phyloP scores from a whole-genome alignment of 2,113 vertebrate genomes.

The Turnix velox region DNA sequence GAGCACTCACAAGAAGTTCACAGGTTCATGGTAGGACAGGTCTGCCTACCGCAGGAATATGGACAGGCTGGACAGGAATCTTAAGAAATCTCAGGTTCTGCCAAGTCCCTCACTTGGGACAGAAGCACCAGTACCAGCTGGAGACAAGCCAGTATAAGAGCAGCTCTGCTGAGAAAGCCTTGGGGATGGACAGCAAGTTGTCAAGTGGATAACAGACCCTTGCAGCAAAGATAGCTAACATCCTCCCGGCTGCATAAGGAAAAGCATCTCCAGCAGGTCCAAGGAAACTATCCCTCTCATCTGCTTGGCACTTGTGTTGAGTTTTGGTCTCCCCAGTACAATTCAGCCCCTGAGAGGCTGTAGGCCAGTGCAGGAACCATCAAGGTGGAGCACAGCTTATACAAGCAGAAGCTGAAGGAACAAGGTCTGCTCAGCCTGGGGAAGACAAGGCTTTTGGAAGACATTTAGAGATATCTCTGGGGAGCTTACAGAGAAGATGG shows the following conservation, averaged over 20 bases:
- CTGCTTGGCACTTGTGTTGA: neutral
- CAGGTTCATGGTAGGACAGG: neutral
- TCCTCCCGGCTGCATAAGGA: neutral
- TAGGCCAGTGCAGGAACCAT: neutral
- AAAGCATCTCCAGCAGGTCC: neutral
- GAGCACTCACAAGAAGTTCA: neutral
- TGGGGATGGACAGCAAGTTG: neutral
- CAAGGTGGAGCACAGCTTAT: neutral
- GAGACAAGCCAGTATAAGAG: neutral
- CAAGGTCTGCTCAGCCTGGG: neutral
- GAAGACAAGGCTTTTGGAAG: neutral
- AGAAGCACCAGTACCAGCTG: neutral
- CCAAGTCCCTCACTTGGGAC: neutral
- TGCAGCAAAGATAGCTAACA: neutral
- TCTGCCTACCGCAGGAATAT: neutral
- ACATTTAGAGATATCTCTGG: neutral
- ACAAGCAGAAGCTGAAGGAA: neutral
- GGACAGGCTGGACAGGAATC: neutral
- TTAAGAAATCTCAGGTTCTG: neutral
- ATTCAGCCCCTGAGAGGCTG: accelerated
- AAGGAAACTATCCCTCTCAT: neutral
- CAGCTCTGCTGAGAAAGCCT: neutral
- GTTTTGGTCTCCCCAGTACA: neutral
- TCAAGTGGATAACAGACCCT: neutral
- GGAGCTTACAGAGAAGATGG: neutral